Base-by-base conservation (phyloP, 2,888 invertebrate genomes). In the Siphlonurus alternatus region DNA sequence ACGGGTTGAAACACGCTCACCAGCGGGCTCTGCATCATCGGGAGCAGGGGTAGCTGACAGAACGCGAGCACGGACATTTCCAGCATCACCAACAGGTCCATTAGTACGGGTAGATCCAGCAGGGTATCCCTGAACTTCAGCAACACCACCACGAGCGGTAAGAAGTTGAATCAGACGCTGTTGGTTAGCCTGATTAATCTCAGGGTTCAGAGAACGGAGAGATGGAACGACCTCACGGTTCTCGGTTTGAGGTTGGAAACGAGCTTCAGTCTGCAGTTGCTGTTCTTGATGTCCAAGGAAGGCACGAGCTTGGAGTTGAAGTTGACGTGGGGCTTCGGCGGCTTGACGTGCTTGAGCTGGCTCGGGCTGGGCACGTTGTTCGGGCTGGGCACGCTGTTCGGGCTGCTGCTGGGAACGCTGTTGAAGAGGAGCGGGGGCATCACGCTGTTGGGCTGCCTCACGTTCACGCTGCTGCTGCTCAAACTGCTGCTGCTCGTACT, bases 41-140 rank as follows among this genome's bases (percentile, higher is more conserved):
- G 81, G 79, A 3, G 82, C 78, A 15, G 81, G 78, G 5, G 81
- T 81, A 54, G 81, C 81, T 22, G 82, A 80, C 63, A 82, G 74
- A 5, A 83, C 81, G 61, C 81, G 78, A 59, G 79, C 81, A 23
- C 79, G 75, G 23, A 79, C 74, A 63, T 77, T 76, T 22, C 77
- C 77, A 60, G 74, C 75, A 60, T 80, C 76, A 2, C 77, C 76
- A 63, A 79, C 74, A 65, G 70, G 68, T 22, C 64, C 64, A 15
- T 38, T 51, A 63, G 72, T 71, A n/a, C 73, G 73, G 70, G 69
- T 74, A 53, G 73, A 71, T 60, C 72, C 71, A 1, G 72, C 71
- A 61, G 73, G 73, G 63, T 71, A 73, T 67, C 74, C 75, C 61
- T 76, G 76, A 18, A 73, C 70, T 67, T 73, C 74, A 20, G 69